Percentiles rank a stretch among this genome's conserved stretches.
These are phyloP conservation scores for Heterodera filipjevi DNA, from an alignment of 2,888 invertebrate species.

Conservation along the genomic window DNA sequence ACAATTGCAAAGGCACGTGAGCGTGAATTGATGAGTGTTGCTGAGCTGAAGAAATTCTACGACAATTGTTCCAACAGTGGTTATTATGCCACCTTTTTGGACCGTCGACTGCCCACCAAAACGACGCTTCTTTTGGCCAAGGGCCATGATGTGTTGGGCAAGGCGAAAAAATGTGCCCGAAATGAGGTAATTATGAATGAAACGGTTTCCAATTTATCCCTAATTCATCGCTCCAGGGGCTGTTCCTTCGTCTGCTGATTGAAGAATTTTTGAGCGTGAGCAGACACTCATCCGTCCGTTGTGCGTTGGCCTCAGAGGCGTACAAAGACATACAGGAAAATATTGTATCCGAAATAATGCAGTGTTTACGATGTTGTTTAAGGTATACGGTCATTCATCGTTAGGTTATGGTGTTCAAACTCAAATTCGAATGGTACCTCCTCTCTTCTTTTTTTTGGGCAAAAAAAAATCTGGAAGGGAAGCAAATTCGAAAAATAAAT, in stretches of 20 bases:
- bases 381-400: no score
- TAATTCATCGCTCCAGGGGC: conserved; percentile 8
- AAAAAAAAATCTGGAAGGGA: no score
- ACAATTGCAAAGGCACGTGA: conserved; percentile 25
- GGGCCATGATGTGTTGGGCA: conserved; percentile 26
- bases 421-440: no score
- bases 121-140: conserved; percentile 24
- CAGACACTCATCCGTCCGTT: conserved; percentile 3
- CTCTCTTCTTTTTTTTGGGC: no score
- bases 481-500: no score
- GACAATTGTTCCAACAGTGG: background rate
- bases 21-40: conserved; percentile 7
- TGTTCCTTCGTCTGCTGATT: conserved; percentile 25
- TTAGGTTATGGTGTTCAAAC: no score
- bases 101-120: conserved; percentile 24
- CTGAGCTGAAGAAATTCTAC: conserved; percentile 18
- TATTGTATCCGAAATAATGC: conserved; percentile 3
- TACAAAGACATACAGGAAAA: conserved; percentile 15
- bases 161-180: conserved; percentile 16
- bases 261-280: conserved; percentile 19
- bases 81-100: background rate
- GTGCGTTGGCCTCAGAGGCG: background rate
- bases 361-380: conserved; percentile 18
- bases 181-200: conserved; percentile 8
- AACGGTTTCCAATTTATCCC: no score